Percentiles rank a stretch among this genome's conserved stretches.
These are phyloP conservation scores for Henicopernis longicauda DNA, from an alignment of 2,113 vertebrate genomes.

Conservation along the genomic window DNA sequence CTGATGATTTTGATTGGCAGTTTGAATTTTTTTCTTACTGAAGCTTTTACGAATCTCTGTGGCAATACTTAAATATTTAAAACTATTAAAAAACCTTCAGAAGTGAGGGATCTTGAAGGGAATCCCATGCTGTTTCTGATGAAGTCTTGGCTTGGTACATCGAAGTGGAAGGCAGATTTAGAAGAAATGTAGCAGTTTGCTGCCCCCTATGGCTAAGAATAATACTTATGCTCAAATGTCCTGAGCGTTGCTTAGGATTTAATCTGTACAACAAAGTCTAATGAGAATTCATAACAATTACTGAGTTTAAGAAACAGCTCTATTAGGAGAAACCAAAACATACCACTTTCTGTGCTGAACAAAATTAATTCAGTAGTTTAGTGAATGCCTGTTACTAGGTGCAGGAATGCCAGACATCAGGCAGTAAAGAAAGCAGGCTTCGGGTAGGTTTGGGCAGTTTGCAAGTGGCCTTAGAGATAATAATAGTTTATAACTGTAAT, in stretches of 20 bases:
- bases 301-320: neutral
- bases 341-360: neutral
- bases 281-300: neutral
- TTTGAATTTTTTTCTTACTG: neutral
- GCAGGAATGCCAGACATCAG: neutral
- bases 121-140: neutral
- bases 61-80: neutral
- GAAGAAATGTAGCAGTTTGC: constrained; percentile 33
- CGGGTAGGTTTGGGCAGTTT: neutral
- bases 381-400: neutral
- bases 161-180: neutral
- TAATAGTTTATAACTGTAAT: neutral
- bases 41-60: neutral
- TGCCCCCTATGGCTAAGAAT: constrained; percentile 57
- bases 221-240: neutral
- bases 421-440: neutral
- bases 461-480: neutral
- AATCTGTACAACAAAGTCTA: neutral
- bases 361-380: neutral
- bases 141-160: neutral
- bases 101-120: neutral
- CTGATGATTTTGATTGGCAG: neutral
- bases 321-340: neutral
- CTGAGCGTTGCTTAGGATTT: neutral
- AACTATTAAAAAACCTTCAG: neutral